Evolutionary conservation across 1,140 invertebrate species (phyloP), one percentile per base, ranked within the genome.

Genomic region (Anoplolepis gracilipes): DNA sequence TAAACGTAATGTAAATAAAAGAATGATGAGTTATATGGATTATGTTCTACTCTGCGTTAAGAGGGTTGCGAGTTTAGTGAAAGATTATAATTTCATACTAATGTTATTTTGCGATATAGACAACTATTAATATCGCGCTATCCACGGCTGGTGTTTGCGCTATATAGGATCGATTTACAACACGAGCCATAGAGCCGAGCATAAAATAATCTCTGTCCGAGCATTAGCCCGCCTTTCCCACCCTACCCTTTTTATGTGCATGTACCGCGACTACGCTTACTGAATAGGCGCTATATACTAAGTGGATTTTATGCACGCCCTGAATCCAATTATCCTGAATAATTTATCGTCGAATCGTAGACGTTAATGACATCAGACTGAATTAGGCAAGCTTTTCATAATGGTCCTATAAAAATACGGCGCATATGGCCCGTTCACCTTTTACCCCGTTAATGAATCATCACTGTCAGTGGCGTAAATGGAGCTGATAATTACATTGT

Each of bases 291-390:
- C 87, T 85, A 88, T 90, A 72, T 86, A 88, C 69, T 84, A 75
- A 65, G 87, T 70, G 87, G 77, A 92, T 91, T 92, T 92, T 91
- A 90, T 90, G 87, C 88, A 55, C 57, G 64, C 42, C 75, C 73
- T 64, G 87, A 90, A 91, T 90, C 90, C 90, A 91, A 91, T 92
- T 91, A 91, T 75, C 70, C 81, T 77, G 91, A 91, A 92, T 92
- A 90, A 92, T 91, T 92, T 91, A 91, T 91, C 82, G 91, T 39
- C 77, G 88, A 91, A 91, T 91, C 91, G 84, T 85, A 90, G 85
- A 91, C 91, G 85, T 87, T 91, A 91, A 91, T 91, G 91, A 91
- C 88, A 90, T 89, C 72, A 73, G 70, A 49, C 46, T 84, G 88
- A 90, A 90, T 90, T 90, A 90, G 88, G 77, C 86, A 81, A 70